Base-by-base conservation (phyloP, 2,888 invertebrate species). In the Drosophila neutralis region DNA sequence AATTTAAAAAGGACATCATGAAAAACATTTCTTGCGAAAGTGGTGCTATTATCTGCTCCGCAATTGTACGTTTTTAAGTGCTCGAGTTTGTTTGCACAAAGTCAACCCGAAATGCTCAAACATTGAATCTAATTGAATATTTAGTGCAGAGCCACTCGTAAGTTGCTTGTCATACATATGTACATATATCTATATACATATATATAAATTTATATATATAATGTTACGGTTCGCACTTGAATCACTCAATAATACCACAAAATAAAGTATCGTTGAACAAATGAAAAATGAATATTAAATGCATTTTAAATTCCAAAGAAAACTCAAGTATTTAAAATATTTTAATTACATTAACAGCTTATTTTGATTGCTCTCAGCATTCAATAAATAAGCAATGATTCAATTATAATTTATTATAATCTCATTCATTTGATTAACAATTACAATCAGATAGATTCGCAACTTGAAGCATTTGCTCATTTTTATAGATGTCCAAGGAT, bases 121-220 rank as follows among this genome's bases (percentile, higher is more conserved):
- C 74, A 84, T 71, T 71, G 59, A 66, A 73, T 76, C 53, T 74
- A 69, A 76, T 87, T 83, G 76, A 81, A 78, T 78, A 78, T 83
- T 74, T 76, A 54, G 59, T 67, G 60, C 21, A 60, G 69, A 70
- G 60, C 57, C 63, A 49, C 63, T 78, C 52, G 58, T 21, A 69
- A 59, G 62, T 45, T 62, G 63, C 61, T 69, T 58, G 61, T 31
- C 59, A 65, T n/a, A 35, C 15, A n/a, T 33, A 27, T 10, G 8
- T 29, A 13, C 21, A 21, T 21, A 13, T 5, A 13, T n/a, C 5
- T 4, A 59, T 5, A 29, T 4, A 29, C 0, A 29, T 5, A 15
- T 15, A 10, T 24, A 38, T 15, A 6, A n/a, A n/a, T 2, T 15
- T 10, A 38, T 21, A 21, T 31, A 13, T 29, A 15, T 36, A 42